Evolutionary conservation across 2,888 invertebrate species (phyloP).

Genomic region (Callyntrura sp.): DNA sequence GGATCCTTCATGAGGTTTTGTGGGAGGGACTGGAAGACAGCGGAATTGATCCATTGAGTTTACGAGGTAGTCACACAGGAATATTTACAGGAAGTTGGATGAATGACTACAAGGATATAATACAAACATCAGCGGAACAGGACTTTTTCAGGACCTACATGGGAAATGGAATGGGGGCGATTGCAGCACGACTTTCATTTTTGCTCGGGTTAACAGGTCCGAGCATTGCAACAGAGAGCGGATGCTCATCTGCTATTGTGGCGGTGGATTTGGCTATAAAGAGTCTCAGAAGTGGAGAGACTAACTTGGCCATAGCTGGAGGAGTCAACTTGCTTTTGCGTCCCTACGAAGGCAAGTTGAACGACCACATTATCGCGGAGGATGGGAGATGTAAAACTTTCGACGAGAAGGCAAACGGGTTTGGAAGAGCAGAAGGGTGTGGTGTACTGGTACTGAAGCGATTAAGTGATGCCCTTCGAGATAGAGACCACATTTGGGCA

Average conservation of each 20-base stretch:
- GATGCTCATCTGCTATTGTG: background rate
- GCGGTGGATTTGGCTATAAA: background rate
- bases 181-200: background rate
- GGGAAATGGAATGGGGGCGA: background rate
- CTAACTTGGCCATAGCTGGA: background rate
- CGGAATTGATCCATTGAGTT: background rate
- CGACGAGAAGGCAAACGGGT: slow-evolving; percentile 77
- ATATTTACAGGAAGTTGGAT: background rate
- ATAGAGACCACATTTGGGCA: slow-evolving; percentile 59
- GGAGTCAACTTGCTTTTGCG: background rate
- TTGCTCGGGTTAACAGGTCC: background rate
- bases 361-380: background rate
- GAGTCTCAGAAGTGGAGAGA: background rate
- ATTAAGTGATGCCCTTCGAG: slow-evolving; percentile 64
- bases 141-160: slow-evolving; percentile 15
- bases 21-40: background rate
- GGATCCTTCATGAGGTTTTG: background rate
- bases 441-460: slow-evolving; percentile 66
- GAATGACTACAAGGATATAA: slow-evolving; percentile 9
- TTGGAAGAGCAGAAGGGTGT: slow-evolving; percentile 72
- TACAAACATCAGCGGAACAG: background rate
- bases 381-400: slow-evolving; percentile 69
- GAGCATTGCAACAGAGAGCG: background rate
- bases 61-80: background rate
- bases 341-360: background rate